Conservation (phyloP, 2,797 vertebrate species). For the Poecilia wingei region DNA sequence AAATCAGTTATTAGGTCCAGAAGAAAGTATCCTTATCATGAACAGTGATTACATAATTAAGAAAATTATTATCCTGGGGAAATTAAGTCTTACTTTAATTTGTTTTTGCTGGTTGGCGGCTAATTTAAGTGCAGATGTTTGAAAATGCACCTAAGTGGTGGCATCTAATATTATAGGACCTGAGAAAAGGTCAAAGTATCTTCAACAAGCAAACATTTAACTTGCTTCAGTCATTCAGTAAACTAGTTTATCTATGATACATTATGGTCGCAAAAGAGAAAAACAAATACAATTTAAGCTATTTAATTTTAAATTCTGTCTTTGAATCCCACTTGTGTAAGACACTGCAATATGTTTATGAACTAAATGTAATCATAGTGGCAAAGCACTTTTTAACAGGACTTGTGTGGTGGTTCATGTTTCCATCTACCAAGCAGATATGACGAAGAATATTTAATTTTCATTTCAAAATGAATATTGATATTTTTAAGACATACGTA, state of each 20-base stretch:
- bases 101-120: neutral
- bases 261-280: neutral
- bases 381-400: neutral
- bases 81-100: neutral
- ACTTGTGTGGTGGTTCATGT: neutral
- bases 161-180: neutral
- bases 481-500: neutral
- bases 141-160: neutral
- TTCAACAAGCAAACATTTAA: neutral
- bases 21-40: neutral
- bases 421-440: neutral
- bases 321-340: neutral
- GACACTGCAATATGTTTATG: neutral
- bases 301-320: neutral
- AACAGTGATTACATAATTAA: neutral
- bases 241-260: neutral
- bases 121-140: neutral
- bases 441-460: neutral
- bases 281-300: neutral
- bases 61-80: neutral
- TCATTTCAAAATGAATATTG: neutral
- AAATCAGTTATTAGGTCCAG: neutral
- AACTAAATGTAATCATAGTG: neutral
- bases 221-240: neutral
- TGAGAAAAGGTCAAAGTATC: neutral